A percentile compares a stretch with the other conserved stretches of the same genome.
Evolutionary conservation across 2,113 vertebrate species (phyloP).

Genomic region (Myrmecophaga tridactyla): DNA sequence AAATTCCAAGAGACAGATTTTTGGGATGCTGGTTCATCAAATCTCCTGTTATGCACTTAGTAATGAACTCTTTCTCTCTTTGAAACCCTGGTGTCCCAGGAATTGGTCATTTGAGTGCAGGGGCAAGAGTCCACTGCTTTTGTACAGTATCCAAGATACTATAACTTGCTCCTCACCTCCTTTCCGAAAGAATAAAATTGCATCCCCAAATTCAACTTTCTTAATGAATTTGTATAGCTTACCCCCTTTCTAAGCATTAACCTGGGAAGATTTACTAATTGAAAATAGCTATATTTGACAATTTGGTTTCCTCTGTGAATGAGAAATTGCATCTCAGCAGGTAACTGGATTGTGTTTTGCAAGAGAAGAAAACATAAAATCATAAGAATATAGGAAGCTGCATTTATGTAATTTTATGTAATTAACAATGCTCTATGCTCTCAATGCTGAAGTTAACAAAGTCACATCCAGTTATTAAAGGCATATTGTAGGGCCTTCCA

Average conservation of each 20-base stretch:
- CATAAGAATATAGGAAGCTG: constrained; percentile 30
- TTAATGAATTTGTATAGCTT: constrained; percentile 46
- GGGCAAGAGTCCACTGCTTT: too few relatives aligned
- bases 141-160: too few relatives aligned
- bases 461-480: constrained; percentile 13
- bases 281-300: constrained; percentile 43
- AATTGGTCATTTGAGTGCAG: too few relatives aligned
- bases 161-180: not conserved
- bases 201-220: not conserved
- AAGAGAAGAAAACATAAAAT: constrained; percentile 64
- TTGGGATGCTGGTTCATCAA: too few relatives aligned
- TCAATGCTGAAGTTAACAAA: constrained; percentile 64
- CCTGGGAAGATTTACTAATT: constrained; percentile 60
- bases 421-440: constrained; percentile 50
- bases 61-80: too few relatives aligned
- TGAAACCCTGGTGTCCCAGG: too few relatives aligned
- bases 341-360: constrained; percentile 52
- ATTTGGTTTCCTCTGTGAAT: constrained; percentile 57
- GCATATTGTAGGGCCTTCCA: not conserved
- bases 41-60: too few relatives aligned
- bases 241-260: constrained; percentile 48
- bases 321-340: constrained; percentile 61
- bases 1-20: too few relatives aligned
- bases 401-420: constrained; percentile 61
- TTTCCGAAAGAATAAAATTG: not conserved